Evolutionary conservation across 2,888 invertebrate genomes (phyloP), one percentile per base, ranked within the genome.

Genomic region (Toxonevra muliebris): DNA sequence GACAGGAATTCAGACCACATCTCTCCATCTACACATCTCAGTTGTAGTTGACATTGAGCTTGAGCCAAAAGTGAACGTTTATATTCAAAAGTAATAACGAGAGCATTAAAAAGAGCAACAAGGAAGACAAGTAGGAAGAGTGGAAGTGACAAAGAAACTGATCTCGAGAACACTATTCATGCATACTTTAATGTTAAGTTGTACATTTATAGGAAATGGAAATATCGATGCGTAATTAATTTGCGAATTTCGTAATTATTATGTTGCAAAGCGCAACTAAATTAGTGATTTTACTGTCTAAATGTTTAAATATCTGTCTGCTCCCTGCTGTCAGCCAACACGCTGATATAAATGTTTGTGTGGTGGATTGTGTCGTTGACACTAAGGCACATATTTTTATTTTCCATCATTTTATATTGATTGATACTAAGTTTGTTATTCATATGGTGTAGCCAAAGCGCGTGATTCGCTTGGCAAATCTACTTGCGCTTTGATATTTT

Each of bases 171-270:
- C 30, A 30, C 30, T 30, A 7, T 30, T 7, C 30, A 7, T 30
- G 30, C 30, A 30, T 30, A 30, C n/a, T n/a, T n/a, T n/a, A n/a
- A n/a, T n/a, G n/a, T n/a, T n/a, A n/a, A n/a, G n/a, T n/a, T 30
- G 3, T 30, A 30, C 7, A 30, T 30, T 30, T 30, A 61, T 52
- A 61, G 50, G 17, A 61, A 61, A 41, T 55, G 40, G 20, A 55
- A 17, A 12, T n/a, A 30, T 30, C 30, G 2, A 30, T 30, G 48
- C 48, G 12, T 12, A 12, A 11, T 48, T 4, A 15, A 48, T 13
- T 13, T 48, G 48, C 48, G 11, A 48, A 48, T 48, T 11, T 13
- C 48, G 5, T n/a, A 48, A 15, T 48, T 48, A n/a, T 48, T 15
- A 48, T 48, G 13, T 48, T 15, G 48, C 48, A 48, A 30, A 48